phyloP scores from a whole-genome alignment of 2,797 vertebrate genomes.

The Taeniopygia guttata region DNA sequence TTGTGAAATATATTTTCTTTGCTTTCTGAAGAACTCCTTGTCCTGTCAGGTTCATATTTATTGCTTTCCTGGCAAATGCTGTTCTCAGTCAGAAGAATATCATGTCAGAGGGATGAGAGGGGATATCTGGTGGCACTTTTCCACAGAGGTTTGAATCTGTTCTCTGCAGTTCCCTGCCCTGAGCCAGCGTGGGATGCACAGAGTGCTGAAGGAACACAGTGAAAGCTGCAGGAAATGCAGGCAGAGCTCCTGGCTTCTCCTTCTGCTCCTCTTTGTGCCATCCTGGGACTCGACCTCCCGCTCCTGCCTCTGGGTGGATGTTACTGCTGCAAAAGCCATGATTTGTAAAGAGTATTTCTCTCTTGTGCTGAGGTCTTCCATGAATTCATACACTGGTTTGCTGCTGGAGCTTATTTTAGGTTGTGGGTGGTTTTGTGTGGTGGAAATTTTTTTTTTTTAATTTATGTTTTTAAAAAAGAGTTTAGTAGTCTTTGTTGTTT shows the following conservation, averaged over 20 bases:
- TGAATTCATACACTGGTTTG: too few relatives aligned
- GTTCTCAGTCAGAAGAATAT: neutral
- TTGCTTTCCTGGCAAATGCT: neutral
- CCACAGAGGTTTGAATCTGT: neutral
- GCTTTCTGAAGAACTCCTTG: neutral
- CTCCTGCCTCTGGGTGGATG: neutral
- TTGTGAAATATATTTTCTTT: neutral
- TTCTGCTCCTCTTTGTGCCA: neutral
- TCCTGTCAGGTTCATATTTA: neutral
- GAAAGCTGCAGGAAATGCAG: too few relatives aligned
- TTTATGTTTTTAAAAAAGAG: too few relatives aligned
- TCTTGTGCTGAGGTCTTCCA: neutral
- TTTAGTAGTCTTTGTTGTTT: too few relatives aligned
- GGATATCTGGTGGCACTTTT: neutral
- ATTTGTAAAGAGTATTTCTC: neutral
- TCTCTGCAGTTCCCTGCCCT: fast-evolving
- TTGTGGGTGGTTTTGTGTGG: too few relatives aligned
- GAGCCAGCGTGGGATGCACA: neutral
- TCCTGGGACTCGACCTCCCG: neutral
- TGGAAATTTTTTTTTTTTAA: too few relatives aligned
- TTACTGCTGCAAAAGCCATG: neutral
- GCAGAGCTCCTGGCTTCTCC: neutral
- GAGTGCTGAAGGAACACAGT: neutral
- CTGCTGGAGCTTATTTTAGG: too few relatives aligned
- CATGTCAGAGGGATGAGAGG: neutral